Base-by-base conservation (phyloP, 2,113 vertebrate genomes). In the Natator depressus region DNA sequence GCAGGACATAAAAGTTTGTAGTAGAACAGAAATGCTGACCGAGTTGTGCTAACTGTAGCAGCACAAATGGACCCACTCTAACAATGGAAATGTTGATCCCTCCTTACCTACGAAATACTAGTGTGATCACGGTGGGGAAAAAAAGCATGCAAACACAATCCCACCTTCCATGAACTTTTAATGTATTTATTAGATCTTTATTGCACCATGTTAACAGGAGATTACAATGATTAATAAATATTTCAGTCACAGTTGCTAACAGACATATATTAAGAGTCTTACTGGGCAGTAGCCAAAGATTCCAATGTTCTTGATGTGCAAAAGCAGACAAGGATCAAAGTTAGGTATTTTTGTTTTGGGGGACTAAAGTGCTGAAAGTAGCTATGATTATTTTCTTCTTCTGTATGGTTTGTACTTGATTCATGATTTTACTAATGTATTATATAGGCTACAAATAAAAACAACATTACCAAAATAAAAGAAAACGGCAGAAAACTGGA, bases 401-500 rank as follows among this genome's bases (percentile, higher is more conserved):
- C 22, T 27, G 12, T 27, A 47, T 27, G 75, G 7, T 76, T 76
- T 47, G 38, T 47, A 24, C 25, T 72, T 29, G 42, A 47, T 20
- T 29, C 25, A 47, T 47, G 75, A 24, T 29, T 78, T 27, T 78
- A 47, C 5, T 14, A 47, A 46, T 72, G 19, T 72, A 38, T 47
- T 78, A 78, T 47, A 47, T 47, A 22, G n/a, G 29, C 59, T 35
- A 35, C 9, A 0, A 2, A 14, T 0, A 12, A 0, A 5, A 49
- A 51, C 38, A 29, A n/a, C n/a, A 19, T 86, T n/a, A 4, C 42
- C 69, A 16, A 80, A 47, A 46, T 47, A 78, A 47, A 80, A 80
- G 46, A 27, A 54, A 42, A 2, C 29, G 8, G 69, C 80, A 9
- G 50, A 29, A 4, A 53, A 59, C 85, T 82, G 25, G 8, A 5